phyloP scores from a whole-genome alignment of 2,797 vertebrate species.

The Hapalemur alaotrensis region DNA sequence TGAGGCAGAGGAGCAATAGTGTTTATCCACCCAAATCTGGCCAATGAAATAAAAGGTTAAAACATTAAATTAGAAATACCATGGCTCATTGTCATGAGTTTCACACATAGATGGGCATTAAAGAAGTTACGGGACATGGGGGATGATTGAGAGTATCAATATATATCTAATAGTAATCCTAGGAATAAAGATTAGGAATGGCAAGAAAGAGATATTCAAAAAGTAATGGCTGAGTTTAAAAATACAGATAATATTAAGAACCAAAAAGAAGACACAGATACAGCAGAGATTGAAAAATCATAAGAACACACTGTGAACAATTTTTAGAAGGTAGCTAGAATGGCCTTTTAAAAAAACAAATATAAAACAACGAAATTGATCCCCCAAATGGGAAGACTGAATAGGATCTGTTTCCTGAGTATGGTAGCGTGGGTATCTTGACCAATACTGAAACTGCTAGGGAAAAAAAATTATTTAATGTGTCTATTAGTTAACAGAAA shows the following conservation, averaged over 20 bases:
- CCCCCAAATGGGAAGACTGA: background rate
- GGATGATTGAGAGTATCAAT: background rate
- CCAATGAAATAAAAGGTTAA: conserved; percentile 1
- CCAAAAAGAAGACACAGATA: background rate
- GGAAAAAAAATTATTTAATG: background rate
- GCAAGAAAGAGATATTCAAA: background rate
- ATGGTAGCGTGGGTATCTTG: background rate
- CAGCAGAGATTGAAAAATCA: background rate
- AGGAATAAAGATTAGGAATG: background rate
- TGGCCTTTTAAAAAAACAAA: background rate
- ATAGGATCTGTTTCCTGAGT: background rate
- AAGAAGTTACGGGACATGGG: background rate
- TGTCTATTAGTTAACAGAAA: background rate
- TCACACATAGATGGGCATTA: background rate
- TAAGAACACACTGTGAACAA: background rate
- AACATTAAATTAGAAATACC: background rate
- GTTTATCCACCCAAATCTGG: conserved; percentile 10
- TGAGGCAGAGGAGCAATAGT: background rate
- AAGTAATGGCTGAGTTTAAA: background rate
- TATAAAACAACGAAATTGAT: background rate
- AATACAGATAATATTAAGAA: background rate
- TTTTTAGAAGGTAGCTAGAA: background rate
- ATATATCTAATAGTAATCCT: background rate
- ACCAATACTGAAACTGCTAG: background rate
- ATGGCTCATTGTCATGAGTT: background rate